A percentile compares a stretch with the other conserved stretches of the same genome.
phyloP scores from a whole-genome alignment of 2,113 vertebrate genomes.

The Oncorhynchus tshawytscha region DNA sequence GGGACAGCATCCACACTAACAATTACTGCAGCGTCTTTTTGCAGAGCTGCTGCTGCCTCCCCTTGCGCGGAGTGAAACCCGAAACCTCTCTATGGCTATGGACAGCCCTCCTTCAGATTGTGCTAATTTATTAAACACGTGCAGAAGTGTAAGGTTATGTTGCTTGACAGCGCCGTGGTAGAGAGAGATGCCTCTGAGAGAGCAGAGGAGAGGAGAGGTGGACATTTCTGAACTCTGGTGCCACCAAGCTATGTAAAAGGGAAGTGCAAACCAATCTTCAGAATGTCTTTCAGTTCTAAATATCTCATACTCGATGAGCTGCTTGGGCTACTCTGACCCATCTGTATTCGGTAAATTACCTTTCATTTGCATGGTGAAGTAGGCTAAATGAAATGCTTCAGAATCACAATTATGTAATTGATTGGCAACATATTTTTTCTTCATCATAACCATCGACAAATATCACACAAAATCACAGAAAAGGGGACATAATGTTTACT shows the following conservation, averaged over 20 bases:
- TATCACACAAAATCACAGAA: too few relatives aligned
- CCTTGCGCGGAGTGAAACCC: slow-evolving; percentile 41
- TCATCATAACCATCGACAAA: too few relatives aligned
- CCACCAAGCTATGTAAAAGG: slow-evolving; percentile 66
- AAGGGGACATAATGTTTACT: too few relatives aligned
- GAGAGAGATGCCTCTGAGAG: slow-evolving; percentile 20
- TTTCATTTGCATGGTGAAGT: too few relatives aligned
- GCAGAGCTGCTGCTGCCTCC: slow-evolving; percentile 1
- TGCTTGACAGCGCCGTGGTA: slow-evolving; percentile 14
- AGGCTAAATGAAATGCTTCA: neutral
- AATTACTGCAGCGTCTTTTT: neutral
- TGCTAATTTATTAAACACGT: slow-evolving; percentile 72
- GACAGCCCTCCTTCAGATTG: slow-evolving; percentile 54
- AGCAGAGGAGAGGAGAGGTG: slow-evolving; percentile 13
- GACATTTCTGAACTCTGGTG: slow-evolving; percentile 69
- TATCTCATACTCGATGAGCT: too few relatives aligned
- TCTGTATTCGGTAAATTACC: too few relatives aligned
- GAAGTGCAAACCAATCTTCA: slow-evolving; percentile 47
- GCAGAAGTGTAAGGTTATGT: slow-evolving; percentile 48
- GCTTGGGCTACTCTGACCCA: too few relatives aligned
- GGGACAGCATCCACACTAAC: slow-evolving; percentile 5
- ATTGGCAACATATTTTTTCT: too few relatives aligned
- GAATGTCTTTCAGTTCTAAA: neutral
- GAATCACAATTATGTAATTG: too few relatives aligned
- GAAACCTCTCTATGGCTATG: slow-evolving; percentile 29